Percentiles rank a stretch among this genome's conserved stretches.
Conservation (phyloP, 2,113 vertebrate species). For the Tricholaema leucomelas region DNA sequence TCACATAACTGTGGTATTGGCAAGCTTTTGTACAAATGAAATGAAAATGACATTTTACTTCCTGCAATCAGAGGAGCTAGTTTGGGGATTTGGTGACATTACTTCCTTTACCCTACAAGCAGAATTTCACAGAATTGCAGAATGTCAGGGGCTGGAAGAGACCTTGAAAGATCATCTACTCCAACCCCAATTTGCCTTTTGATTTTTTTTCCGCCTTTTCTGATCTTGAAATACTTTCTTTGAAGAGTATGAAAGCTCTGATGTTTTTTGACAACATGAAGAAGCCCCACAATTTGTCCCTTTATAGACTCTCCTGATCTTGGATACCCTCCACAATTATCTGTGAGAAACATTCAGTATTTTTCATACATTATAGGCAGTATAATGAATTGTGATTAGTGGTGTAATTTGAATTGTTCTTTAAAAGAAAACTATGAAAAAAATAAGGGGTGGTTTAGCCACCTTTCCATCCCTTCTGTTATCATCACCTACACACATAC, state of each 20-base stretch:
- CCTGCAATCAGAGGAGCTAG: neutral
- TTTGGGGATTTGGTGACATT: neutral
- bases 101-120: neutral
- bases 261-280: neutral
- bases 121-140: too few species aligned
- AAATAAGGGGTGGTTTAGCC: rapidly evolving
- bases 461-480: neutral
- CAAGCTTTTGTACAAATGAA: neutral
- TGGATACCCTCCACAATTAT: neutral
- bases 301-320: neutral
- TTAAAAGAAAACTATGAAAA: neutral
- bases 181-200: neutral
- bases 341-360: neutral
- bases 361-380: neutral
- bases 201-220: too few species aligned
- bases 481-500: neutral
- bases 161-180: too few species aligned
- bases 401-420: neutral
- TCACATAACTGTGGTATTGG: rapidly evolving
- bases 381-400: neutral
- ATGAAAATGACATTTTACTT: neutral
- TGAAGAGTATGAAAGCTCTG: neutral
- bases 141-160: too few species aligned
- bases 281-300: rapidly evolving
- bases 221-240: neutral